phyloP scores from a whole-genome alignment of 2,797 vertebrate species.

The Pangasius larnaudii region DNA sequence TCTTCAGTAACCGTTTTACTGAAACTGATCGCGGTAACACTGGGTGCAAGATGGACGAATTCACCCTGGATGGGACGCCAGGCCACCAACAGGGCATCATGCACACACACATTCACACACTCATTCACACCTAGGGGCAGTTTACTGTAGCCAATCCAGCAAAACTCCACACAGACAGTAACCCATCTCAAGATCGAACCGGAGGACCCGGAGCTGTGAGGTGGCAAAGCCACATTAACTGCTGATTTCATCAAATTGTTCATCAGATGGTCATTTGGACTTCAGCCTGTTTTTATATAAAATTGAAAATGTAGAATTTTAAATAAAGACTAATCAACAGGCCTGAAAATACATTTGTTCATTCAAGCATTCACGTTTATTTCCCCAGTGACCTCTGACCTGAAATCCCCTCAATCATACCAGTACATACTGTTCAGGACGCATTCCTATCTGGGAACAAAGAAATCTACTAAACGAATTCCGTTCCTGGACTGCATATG shows the following conservation, averaged over 20 bases:
- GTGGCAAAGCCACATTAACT: not conserved
- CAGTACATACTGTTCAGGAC: conserved; percentile 12
- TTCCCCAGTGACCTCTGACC: conserved; percentile 30
- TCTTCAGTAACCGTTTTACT: conserved; percentile 8
- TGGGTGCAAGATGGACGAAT: conserved; percentile 6
- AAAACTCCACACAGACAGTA: not conserved
- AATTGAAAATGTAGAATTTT: not conserved
- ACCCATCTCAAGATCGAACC: not conserved
- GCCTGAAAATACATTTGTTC: not conserved
- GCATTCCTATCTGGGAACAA: conserved; percentile 18
- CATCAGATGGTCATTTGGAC: not conserved
- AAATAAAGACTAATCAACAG: not conserved
- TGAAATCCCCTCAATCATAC: conserved; percentile 30
- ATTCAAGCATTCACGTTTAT: not conserved
- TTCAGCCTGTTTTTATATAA: not conserved
- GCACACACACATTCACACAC: not conserved
- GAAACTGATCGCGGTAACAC: not conserved
- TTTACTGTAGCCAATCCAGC: not conserved
- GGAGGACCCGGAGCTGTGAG: not conserved
- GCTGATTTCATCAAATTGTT: not conserved
- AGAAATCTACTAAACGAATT: conserved; percentile 44
- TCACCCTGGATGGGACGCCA: not conserved
- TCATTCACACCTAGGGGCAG: not conserved
- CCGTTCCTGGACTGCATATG: conserved; percentile 69
- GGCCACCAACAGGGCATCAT: not conserved